Evolutionary conservation across 2,797 vertebrate genomes (phyloP).

Genomic region (Anabas testudineus): DNA sequence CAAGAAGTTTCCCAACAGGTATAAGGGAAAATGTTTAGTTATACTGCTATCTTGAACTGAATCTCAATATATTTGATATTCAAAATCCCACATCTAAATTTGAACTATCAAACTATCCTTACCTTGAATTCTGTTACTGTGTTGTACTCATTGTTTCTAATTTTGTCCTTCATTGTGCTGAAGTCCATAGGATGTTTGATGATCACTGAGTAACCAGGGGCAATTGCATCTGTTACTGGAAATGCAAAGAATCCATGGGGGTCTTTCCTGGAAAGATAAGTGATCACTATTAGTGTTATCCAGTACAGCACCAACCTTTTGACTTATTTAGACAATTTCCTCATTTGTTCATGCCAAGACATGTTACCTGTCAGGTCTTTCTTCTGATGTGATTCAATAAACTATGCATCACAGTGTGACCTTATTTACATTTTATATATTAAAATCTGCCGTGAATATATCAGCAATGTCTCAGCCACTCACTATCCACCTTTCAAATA

Average conservation of each 20-base stretch:
- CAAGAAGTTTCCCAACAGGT: conserved; percentile 37
- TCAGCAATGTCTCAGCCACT: neutral
- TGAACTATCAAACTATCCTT: conserved; percentile 11
- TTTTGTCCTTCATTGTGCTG: conserved; percentile 98
- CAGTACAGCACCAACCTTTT: neutral
- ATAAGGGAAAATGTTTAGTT: neutral
- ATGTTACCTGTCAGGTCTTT: conserved; percentile 11
- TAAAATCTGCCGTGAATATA: neutral
- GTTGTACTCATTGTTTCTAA: conserved; percentile 93
- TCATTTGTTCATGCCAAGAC: neutral
- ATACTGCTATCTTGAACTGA: neutral
- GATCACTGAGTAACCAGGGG: conserved; percentile 97
- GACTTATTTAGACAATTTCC: conserved; percentile 4
- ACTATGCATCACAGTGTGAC: neutral
- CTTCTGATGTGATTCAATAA: neutral
- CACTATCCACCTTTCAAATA: neutral
- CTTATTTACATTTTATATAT: neutral
- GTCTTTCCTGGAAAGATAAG: conserved; percentile 90
- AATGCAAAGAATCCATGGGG: conserved; percentile 97
- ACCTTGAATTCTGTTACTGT: conserved; percentile 99
- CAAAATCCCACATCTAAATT: neutral
- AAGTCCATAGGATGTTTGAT: conserved; percentile 99
- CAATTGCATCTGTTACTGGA: conserved; percentile 97
- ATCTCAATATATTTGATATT: neutral
- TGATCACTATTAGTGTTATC: neutral